Base-by-base conservation (phyloP, 2,113 vertebrate genomes). In the Nycticorax nycticorax region DNA sequence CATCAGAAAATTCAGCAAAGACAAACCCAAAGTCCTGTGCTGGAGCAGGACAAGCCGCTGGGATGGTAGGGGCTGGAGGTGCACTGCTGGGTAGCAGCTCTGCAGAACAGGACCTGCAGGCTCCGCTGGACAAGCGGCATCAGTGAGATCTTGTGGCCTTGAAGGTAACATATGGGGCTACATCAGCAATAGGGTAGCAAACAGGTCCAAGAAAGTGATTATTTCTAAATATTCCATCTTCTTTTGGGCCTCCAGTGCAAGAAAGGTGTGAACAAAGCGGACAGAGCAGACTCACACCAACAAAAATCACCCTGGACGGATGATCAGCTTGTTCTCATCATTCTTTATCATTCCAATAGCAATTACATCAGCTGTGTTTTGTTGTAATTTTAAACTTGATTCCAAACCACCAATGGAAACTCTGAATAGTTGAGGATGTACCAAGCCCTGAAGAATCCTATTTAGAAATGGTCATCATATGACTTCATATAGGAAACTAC, bases 401-500 rank as follows among this genome's bases (percentile, higher is more conserved):
- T 94, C 78, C 79, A 94, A 94, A 92, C 63, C 43, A 77, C 32
- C 52, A 83, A 14, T 7, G 37, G 76, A 96, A 96, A 88, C 55
- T 84, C 52, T 67, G 88, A 91, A 80, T 35, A 91, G 50, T 1
- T 73, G 63, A 86, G 83, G 55, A 77, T 35, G 37, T 43, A 96
- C 32, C n/a, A 73, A 82, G 62, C 79, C 55, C 63, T 88, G 48
- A 90, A 69, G 57, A 94, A 93, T 74, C 45, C 59, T 66, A 27
- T 33, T 33, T 77, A 88, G 55, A 92, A 93, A 91, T 41, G 85
- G 33, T 72, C 66, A 80, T 59, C 43, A 50, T 55, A 86, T 92
- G 91, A 96, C 67, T 93, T 94, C 86, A 96, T 81, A 45, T 1
- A 91, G 64, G 80, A 88, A 96, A 95, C 50, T 55, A 81, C 89